Conservation (phyloP, 2,888 invertebrate species). For the Liopterus haemorrhoidalis region DNA sequence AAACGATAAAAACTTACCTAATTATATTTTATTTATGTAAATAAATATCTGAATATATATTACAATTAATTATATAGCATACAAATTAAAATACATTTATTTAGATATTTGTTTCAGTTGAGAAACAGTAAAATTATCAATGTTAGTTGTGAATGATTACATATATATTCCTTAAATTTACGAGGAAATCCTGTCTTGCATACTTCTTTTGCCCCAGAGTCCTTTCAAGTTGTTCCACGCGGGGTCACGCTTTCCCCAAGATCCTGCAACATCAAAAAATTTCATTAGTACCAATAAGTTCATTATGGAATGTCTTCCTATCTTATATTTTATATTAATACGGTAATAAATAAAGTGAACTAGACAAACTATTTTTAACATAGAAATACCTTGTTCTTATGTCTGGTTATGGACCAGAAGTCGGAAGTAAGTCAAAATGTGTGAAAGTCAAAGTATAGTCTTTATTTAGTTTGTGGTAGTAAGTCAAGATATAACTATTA, state of each 20-base stretch:
- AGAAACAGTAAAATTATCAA: constrained; percentile 17
- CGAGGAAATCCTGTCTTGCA: constrained; percentile 25
- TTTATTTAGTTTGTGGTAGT: no score
- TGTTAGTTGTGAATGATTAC: not conserved
- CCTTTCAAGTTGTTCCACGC: constrained; percentile 75
- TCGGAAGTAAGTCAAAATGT: no score
- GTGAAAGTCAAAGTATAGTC: no score
- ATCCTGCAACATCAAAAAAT: constrained; percentile 48
- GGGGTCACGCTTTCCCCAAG: constrained; percentile 72
- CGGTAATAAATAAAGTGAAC: no score
- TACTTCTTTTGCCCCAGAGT: constrained; percentile 69
- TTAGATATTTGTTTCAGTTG: constrained; percentile 19
- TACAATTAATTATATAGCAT: constrained; percentile 13
- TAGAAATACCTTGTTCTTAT: no score
- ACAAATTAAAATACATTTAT: constrained; percentile 23
- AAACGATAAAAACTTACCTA: constrained; percentile 19
- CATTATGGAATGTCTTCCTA: no score
- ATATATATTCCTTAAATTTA: constrained; percentile 15
- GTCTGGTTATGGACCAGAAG: no score
- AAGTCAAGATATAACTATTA: no score
- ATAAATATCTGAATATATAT: constrained; percentile 18
- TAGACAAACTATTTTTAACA: no score
- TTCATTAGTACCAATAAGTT: no score
- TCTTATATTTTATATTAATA: no score
- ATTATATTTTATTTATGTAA: constrained; percentile 13